Evolutionary conservation across 30 jellyfish, hydroid and myxozoan species (phyloP).

Genomic region (Haliclystus octoradiatus): DNA sequence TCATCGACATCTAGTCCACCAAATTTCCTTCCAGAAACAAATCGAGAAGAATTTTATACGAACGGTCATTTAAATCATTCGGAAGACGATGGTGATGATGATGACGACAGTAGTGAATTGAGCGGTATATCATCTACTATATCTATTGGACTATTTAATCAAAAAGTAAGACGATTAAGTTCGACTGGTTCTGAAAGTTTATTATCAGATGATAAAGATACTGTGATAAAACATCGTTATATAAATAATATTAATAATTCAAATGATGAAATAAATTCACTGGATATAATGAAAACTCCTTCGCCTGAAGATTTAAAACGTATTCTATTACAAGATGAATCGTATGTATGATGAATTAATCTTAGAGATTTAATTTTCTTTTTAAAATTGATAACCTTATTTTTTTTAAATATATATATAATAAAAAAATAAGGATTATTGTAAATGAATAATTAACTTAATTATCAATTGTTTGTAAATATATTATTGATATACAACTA

Average conservation of each 20-base stretch:
- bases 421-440: no score
- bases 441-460: no score
- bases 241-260: constrained; percentile 18
- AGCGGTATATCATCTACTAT: neutral
- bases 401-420: no score
- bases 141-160: neutral
- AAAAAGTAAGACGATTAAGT: neutral
- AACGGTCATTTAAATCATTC: neutral
- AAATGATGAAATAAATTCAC: neutral
- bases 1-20: neutral
- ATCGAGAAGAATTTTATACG: no score
- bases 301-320: constrained; percentile 51
- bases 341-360: constrained; percentile 51
- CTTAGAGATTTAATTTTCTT: no score
- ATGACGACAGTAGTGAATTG: neutral
- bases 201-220: constrained; percentile 8
- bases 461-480: no score
- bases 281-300: constrained; percentile 34
- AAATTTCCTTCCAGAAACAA: neutral
- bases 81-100: neutral
- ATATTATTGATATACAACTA: no score
- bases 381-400: no score
- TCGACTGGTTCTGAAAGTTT: constrained; percentile 13
- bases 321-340: constrained; percentile 62
- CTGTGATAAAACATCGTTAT: constrained; percentile 2